Conservation (phyloP, 2,113 vertebrate species). For the Poecilia latipinna region DNA sequence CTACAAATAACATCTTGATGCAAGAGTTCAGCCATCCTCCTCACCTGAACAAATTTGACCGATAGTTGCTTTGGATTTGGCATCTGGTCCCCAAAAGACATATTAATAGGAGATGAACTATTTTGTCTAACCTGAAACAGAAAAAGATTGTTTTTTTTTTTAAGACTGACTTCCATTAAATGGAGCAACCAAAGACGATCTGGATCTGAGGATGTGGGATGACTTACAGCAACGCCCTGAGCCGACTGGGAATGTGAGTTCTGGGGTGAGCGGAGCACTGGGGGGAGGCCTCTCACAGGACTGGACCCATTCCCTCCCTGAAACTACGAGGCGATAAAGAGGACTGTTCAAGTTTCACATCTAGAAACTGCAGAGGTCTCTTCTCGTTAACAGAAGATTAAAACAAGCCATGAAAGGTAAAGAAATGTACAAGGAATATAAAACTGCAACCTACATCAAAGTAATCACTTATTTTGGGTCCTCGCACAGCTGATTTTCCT, state of each 20-base stretch:
- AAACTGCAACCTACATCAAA: conserved; percentile 89
- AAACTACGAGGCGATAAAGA: conserved; percentile 80
- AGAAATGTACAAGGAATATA: background rate
- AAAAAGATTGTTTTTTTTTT: conserved; percentile 47
- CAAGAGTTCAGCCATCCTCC: background rate
- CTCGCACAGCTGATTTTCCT: conserved; percentile 92
- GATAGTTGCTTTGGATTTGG: conserved; percentile 93
- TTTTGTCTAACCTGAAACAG: conserved; percentile 92
- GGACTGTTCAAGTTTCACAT: conserved; percentile 14
- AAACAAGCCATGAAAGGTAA: background rate
- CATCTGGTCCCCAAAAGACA: conserved; percentile 96
- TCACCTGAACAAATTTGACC: conserved; percentile 95
- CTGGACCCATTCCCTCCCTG: conserved; percentile 98
- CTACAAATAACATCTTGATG: background rate
- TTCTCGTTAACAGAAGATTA: conserved; percentile 15
- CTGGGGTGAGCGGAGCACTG: conserved; percentile 94
- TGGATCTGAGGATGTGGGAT: background rate
- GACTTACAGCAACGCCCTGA: conserved; percentile 91
- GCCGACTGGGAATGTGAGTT: conserved; percentile 97
- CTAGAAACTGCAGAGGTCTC: conserved; percentile 11
- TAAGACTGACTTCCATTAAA: background rate
- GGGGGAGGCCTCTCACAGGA: conserved; percentile 93
- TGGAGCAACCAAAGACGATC: background rate
- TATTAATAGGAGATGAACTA: conserved; percentile 95
- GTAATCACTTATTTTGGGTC: conserved; percentile 99